phyloP scores from a whole-genome alignment of 2,888 invertebrate genomes.

The Polydrusus tereticollis region DNA sequence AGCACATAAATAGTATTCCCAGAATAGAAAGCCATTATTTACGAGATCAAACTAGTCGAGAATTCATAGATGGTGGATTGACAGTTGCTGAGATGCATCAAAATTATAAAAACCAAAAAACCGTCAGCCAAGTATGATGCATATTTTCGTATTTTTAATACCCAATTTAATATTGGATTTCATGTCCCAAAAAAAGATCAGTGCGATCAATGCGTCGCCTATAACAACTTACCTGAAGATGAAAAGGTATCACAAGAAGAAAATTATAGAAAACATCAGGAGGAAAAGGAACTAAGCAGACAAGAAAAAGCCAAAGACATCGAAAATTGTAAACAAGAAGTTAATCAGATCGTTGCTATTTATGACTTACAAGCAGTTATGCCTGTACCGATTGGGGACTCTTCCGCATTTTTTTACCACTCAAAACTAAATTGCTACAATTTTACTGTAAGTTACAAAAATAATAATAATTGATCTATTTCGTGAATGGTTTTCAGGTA shows the following conservation, averaged over 20 bases:
- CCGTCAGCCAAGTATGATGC: neutral
- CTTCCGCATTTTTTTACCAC: constrained; percentile 7
- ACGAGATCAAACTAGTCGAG: constrained; percentile 16
- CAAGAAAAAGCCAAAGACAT: constrained; percentile 14
- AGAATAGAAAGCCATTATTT: constrained; percentile 18
- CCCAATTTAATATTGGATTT: constrained; percentile 19
- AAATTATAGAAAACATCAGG: constrained; percentile 15
- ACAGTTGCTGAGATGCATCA: neutral
- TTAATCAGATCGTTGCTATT: constrained; percentile 5
- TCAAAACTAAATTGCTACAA: constrained; percentile 1
- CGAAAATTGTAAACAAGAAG: constrained; percentile 2
- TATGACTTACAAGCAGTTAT: constrained; percentile 11
- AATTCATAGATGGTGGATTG: constrained; percentile 6
- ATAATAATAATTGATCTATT: no score
- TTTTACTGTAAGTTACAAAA: constrained; percentile 10
- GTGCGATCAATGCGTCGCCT: constrained; percentile 21
- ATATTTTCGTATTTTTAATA: constrained; percentile 16
- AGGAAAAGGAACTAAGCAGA: constrained; percentile 20
- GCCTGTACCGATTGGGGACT: constrained; percentile 4
- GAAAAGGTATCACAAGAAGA: constrained; percentile 8
- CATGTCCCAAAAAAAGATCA: constrained; percentile 25
- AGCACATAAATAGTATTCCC: constrained; percentile 12
- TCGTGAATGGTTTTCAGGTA: neutral
- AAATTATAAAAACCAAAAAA: neutral
- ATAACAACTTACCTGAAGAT: constrained; percentile 12